These are phyloP conservation scores for Antechinus flavipes DNA, from an alignment of 2,113 vertebrate species.

Conservation along the genomic window DNA sequence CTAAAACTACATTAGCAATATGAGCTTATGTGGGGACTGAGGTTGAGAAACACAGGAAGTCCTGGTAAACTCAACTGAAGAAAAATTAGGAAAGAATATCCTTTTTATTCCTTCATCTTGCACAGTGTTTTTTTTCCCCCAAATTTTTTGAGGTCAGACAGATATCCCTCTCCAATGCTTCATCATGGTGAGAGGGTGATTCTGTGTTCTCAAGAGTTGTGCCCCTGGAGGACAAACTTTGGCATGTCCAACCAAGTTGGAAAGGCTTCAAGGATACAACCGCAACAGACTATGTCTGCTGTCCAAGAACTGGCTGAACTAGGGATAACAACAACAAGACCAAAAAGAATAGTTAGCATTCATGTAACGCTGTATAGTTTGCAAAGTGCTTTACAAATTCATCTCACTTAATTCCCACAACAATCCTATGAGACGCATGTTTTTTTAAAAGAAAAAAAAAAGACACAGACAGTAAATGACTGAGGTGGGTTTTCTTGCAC, in stretches of 20 bases:
- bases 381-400: neutral
- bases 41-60: neutral
- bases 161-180: neutral
- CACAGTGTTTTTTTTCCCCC: neutral
- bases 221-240: neutral
- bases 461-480: neutral
- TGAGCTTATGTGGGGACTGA: neutral
- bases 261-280: neutral
- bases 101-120: neutral
- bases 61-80: neutral
- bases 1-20: conserved; percentile 3
- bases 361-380: neutral
- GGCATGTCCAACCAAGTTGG: neutral
- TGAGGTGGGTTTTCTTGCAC: neutral
- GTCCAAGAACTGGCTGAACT: neutral
- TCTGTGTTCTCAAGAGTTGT: neutral
- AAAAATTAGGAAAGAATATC: neutral
- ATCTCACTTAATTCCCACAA: neutral
- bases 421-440: neutral
- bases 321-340: neutral
- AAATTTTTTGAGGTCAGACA: neutral
- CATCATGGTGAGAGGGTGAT: neutral
- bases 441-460: neutral
- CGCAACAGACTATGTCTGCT: neutral
- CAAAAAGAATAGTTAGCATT: neutral